phyloP scores from a whole-genome alignment of 1,140 invertebrate species.

The Atta texana region DNA sequence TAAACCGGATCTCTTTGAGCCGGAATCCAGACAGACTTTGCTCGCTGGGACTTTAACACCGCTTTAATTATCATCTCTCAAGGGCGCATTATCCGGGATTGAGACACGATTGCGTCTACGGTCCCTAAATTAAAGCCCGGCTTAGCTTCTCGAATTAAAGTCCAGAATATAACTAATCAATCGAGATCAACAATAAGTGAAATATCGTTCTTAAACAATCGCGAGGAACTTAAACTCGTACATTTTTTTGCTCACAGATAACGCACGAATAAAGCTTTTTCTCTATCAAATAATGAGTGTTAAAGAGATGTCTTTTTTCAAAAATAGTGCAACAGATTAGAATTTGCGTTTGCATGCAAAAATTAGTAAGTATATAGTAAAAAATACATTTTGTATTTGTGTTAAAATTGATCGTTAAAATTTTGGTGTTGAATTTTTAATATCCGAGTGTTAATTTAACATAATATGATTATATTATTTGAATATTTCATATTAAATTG shows the following conservation, averaged over 20 bases:
- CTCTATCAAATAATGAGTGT: not conserved
- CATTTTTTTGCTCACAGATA: too few species aligned
- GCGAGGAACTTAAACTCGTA: not conserved
- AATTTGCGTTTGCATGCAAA: too few species aligned
- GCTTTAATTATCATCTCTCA: conserved; percentile 31
- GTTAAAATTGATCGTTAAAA: too few species aligned
- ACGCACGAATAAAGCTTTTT: not conserved
- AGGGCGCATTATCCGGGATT: conserved; percentile 16
- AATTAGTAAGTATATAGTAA: too few species aligned
- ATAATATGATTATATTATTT: too few species aligned
- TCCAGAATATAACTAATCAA: not conserved
- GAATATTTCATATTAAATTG: too few species aligned
- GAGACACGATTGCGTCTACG: not conserved
- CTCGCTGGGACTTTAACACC: conserved; percentile 60
- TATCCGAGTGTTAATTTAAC: too few species aligned
- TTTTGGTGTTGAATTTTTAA: too few species aligned
- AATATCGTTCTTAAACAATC: not conserved
- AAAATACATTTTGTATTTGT: too few species aligned
- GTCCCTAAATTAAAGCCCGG: not conserved
- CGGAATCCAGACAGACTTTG: conserved; percentile 69
- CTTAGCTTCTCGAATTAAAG: not conserved
- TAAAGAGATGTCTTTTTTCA: not conserved
- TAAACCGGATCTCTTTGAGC: conserved; percentile 69
- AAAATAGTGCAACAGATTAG: too few species aligned
- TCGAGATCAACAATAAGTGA: not conserved